Conservation (phyloP, 2,888 invertebrate genomes). For the Hedya salicella region DNA sequence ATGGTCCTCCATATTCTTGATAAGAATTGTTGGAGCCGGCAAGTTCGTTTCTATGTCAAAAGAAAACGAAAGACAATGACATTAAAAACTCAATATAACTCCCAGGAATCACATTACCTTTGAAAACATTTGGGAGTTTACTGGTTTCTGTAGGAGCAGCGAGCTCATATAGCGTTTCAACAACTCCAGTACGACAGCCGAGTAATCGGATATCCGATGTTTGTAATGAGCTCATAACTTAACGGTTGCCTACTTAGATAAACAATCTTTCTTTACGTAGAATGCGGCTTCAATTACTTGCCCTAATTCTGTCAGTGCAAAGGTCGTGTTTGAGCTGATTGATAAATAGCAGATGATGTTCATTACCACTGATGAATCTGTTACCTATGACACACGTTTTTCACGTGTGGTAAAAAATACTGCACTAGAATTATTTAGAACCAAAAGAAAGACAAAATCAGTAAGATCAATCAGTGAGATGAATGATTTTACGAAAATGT, state of each 20-base stretch:
- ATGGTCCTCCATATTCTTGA: neutral
- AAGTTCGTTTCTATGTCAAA: no score
- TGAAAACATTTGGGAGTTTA: slow-evolving; percentile 27
- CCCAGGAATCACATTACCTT: slow-evolving; percentile 3
- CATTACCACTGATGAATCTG: neutral
- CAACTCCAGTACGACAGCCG: slow-evolving; percentile 15
- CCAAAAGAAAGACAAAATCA: no score
- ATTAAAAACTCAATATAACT: neutral
- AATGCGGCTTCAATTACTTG: slow-evolving; percentile 16
- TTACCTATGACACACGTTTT: no score
- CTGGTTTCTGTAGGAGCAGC: slow-evolving; percentile 18
- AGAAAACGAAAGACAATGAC: neutral
- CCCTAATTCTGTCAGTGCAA: slow-evolving; percentile 9
- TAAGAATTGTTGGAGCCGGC: no score
- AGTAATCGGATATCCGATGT: slow-evolving; percentile 41
- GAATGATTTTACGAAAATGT: neutral
- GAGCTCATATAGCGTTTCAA: slow-evolving; percentile 36
- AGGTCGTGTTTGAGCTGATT: neutral
- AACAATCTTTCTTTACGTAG: slow-evolving; percentile 17
- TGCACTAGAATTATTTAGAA: no score
- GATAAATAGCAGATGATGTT: neutral
- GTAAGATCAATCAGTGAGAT: no score
- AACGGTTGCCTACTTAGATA: slow-evolving; percentile 35
- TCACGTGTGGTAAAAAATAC: neutral
- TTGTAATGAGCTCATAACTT: slow-evolving; percentile 42